Evolutionary conservation across 1,140 invertebrate genomes (phyloP).

Genomic region (Meloidogyne chitwoodi): DNA sequence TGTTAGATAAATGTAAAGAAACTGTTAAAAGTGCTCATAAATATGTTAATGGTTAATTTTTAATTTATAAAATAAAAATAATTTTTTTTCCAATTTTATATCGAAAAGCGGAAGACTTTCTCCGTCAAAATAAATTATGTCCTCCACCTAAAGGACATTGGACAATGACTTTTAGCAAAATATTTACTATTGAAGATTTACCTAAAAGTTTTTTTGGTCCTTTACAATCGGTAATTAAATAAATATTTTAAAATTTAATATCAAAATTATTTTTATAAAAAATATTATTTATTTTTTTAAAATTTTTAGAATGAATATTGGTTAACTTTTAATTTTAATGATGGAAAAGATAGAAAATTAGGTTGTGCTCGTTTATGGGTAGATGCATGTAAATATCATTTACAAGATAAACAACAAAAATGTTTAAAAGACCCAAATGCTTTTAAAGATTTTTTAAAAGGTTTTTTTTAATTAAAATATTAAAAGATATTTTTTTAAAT

Average conservation of each 20-base stretch:
- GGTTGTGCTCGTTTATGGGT: constrained; percentile 59
- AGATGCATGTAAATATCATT: constrained; percentile 48
- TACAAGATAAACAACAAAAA: constrained; percentile 58
- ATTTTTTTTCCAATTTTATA: constrained; percentile 15
- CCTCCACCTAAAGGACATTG: constrained; percentile 58
- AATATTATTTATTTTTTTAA: neutral
- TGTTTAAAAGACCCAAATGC: constrained; percentile 58
- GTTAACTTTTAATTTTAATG: constrained; percentile 60
- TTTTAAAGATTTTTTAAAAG: constrained; percentile 41
- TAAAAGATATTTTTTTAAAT: constrained; percentile 10
- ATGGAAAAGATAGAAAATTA: constrained; percentile 48
- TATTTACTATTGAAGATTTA: constrained; percentile 58
- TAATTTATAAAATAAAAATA: neutral
- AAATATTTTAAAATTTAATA: neutral
- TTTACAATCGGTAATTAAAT: constrained; percentile 50
- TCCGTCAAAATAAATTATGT: constrained; percentile 53
- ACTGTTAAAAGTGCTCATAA: constrained; percentile 59
- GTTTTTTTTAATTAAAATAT: neutral
- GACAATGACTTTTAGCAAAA: constrained; percentile 60
- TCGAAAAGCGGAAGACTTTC: constrained; percentile 46
- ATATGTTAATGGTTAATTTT: constrained; percentile 46
- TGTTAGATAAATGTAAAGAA: constrained; percentile 59
- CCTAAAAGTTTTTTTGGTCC: constrained; percentile 60
- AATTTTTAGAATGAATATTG: constrained; percentile 57
- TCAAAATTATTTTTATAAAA: neutral